A percentile compares a stretch with the other conserved stretches of the same genome.
Evolutionary conservation across 2,888 invertebrate species (phyloP).

Genomic region (Chesias legatella): DNA sequence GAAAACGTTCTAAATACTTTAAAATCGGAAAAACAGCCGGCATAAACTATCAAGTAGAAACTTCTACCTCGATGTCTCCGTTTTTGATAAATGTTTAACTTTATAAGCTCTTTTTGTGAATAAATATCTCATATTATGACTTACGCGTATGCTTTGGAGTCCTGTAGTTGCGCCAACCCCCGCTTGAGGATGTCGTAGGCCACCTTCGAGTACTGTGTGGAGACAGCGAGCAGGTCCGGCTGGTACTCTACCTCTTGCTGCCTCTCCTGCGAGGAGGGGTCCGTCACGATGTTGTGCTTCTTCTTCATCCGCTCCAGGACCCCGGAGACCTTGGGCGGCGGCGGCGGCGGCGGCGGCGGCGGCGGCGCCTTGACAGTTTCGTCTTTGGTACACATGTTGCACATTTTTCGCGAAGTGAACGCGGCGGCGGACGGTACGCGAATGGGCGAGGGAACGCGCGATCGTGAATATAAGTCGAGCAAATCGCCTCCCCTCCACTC

Average conservation of each 20-base stretch:
- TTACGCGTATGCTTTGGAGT: slow-evolving; percentile 75
- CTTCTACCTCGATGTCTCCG: no score
- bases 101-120: no score
- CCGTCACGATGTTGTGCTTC: slow-evolving; percentile 67
- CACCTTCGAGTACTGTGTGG: slow-evolving; percentile 68
- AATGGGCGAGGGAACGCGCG: slow-evolving; percentile 35
- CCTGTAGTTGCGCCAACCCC: slow-evolving; percentile 54
- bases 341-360: slow-evolving; percentile 35
- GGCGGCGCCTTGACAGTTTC: slow-evolving; percentile 39
- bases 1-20: no score
- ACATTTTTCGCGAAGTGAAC: slow-evolving; percentile 45
- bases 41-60: no score
- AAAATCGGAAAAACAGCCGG: no score
- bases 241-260: slow-evolving; percentile 65
- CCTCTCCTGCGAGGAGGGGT: slow-evolving; percentile 53
- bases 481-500: slow-evolving; percentile 55
- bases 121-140: no score
- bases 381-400: slow-evolving; percentile 70
- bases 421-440: slow-evolving; percentile 34
- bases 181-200: slow-evolving; percentile 60
- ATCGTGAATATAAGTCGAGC: slow-evolving; percentile 60
- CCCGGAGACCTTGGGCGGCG: slow-evolving; percentile 35
- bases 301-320: slow-evolving; percentile 64
- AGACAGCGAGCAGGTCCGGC: slow-evolving; percentile 71
- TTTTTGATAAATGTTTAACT: no score